Base-by-base conservation (phyloP, 2,113 vertebrate genomes). In the Oryzias celebensis region DNA sequence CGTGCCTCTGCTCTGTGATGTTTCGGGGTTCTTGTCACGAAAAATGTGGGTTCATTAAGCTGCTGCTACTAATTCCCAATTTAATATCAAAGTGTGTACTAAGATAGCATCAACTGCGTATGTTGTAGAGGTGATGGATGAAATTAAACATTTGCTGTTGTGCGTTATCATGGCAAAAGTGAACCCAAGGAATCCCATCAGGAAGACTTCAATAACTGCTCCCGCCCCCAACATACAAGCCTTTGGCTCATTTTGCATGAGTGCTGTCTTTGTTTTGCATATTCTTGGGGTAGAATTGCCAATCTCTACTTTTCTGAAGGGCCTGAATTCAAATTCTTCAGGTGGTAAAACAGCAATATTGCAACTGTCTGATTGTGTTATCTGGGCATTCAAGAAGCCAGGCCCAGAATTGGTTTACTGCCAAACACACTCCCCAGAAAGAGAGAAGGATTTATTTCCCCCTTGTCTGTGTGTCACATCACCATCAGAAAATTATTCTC, bases 391-490 rank as follows among this genome's bases (percentile, higher is more conserved):
- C 85, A 87, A 87, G 83, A 89, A 84, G 83, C 73, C 82, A 79
- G 85, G 82, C 85, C 88, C 82, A 71, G 77, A 89, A 88, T 87
- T 88, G 89, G 90, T 90, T 87, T 85, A 76, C 87, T 87, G 89
- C 88, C 90, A 91, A 87, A 87, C 80, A 75, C 71, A 73, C 84
- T 87, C 70, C 80, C 80, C 47, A 75, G 76, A 82, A 87, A 90
- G 87, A 86, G 80, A 83, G 83, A 89, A 86, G 90, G 89, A 91
- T 91, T 91, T 89, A 91, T 90, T 84, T 80, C 83, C 87, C 83
- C 84, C 88, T 86, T 90, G 91, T 91, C 90, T 89, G 79, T 73
- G 77, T 90, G 89, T 90, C 89, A 90, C 84, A 88, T 90, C 87
- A 76, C 80, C 80, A 87, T 88, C 89, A 85, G 83, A 89, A 91